Base-by-base conservation (phyloP, 2,888 invertebrate genomes). In the Morpho achilles region DNA sequence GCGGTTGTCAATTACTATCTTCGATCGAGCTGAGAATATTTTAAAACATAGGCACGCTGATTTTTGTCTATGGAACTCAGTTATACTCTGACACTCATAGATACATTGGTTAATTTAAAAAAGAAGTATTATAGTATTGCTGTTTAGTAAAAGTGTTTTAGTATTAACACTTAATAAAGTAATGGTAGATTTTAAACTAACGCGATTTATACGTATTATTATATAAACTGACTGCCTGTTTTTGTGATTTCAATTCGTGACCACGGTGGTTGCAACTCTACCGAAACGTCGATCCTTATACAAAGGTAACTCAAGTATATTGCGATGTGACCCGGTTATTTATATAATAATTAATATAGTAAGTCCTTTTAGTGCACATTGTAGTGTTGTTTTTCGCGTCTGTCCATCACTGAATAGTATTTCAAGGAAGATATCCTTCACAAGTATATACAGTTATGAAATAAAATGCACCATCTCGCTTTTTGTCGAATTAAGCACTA, bases 1-100 rank as follows among this genome's bases (percentile, higher is more conserved):
- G 80, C 74, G 74, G 80, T 75, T 78, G 87, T 87, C 87, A 87
- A 88, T 87, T 87, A 87, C 78, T 84, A 79, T 79, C 78, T 76
- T 80, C 74, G 80, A 69, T 72, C 68, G 74, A 71, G 70, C 67
- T 63, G 71, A 66, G 70, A 64, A 65, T 64, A 67, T 67, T 67
- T 60, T 71, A 69, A 65, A 70, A 72, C 65, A 73, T 67, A 66
- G 57, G 7, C 41, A n/a, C 40, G 16, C 47, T 63, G 56, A 51
- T 58, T 61, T 56, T 62, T 60, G 56, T 5, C 3, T 32, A 32
- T 32, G 32, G 5, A 32, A 32, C 32, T 32, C 32, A 32, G 32
- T 32, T 32, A 60, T 59, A 57, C 8, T 32, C 60, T 58, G 48
- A 52, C 41, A 46, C 23, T 8, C n/a, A 16, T 8, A n/a, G 6